A percentile compares a stretch with the other conserved stretches of the same genome.
These are phyloP conservation scores for Scomber japonicus DNA, from an alignment of 2,113 vertebrate genomes.

Conservation along the genomic window DNA sequence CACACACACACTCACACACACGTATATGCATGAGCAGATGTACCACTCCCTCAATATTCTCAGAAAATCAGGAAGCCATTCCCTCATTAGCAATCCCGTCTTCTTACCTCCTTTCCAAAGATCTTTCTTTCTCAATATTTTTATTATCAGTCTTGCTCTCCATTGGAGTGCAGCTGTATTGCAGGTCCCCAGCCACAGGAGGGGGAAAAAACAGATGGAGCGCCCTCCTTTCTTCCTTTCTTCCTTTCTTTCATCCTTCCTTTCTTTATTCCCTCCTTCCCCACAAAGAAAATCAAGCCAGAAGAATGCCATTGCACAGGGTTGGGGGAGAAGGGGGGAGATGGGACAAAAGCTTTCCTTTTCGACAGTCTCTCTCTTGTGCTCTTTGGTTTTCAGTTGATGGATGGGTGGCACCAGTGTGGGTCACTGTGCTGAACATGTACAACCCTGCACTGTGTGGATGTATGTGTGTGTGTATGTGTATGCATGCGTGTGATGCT, in stretches of 20 bases:
- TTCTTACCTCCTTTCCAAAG: constrained; percentile 43
- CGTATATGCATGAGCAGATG: constrained; percentile 7
- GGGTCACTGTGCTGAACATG: constrained; percentile 40
- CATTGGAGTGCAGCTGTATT: constrained; percentile 58
- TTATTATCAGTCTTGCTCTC: constrained; percentile 35
- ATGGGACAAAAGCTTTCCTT: constrained; percentile 43
- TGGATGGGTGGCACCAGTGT: constrained; percentile 46
- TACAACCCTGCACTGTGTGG: constrained; percentile 7
- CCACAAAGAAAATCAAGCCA: constrained; percentile 64
- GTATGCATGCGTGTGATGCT: neutral
- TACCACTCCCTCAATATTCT: constrained; percentile 37
- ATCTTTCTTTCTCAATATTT: constrained; percentile 35
- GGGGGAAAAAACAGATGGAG: constrained; percentile 58
- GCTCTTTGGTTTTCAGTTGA: constrained; percentile 54
- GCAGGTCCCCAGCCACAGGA: constrained; percentile 52
- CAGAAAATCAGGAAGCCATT: constrained; percentile 62
- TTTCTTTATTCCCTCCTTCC: constrained; percentile 37
- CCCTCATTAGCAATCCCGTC: constrained; percentile 47
- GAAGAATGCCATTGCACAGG: constrained; percentile 50
- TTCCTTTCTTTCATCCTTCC: constrained; percentile 43
- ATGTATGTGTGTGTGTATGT: neutral
- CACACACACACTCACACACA: constrained; percentile 13
- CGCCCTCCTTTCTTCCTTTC: constrained; percentile 48
- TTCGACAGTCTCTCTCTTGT: constrained; percentile 41
- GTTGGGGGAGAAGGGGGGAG: neutral